Evolutionary conservation across 2,797 vertebrate genomes (phyloP), one percentile per base, ranked within the genome.

Genomic region (Eulemur rubriventer): DNA sequence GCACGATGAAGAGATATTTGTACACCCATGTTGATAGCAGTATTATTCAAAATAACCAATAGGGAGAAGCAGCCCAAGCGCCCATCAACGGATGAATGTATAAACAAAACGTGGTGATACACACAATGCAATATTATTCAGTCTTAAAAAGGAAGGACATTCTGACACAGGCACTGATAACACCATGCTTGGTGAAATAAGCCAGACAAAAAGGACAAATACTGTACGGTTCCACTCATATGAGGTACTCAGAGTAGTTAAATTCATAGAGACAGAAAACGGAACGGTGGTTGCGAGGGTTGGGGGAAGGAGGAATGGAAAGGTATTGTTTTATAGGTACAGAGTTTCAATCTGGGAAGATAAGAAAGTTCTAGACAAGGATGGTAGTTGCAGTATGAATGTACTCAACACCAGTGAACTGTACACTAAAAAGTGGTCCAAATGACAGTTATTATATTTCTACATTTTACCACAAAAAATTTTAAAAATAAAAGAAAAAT

Each of bases 271-370:
- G 46, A 82, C 4, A 50, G 12, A 83, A 93, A 83, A 46, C 3
- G 75, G 70, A 87, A 76, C 0, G 20, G 38, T 8, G 24, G 48
- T 12, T 50, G 22, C 30, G n/a, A 26, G 8, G 16, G 30, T 81
- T 13, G 6, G 1, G 1, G 30, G 2, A 2, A 7, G 12, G 33
- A 4, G 18, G n/a, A 48, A 59, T 12, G 16, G 38, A 33, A 12
- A 59, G 18, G 30, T 35, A 10, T 3, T 17, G 2, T n/a, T 73
- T 80, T 83, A 28, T 6, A 72, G 43, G 48, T 14, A 3, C 33
- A 50, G 30, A 79, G 81, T 33, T 90, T 90, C 46, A 50, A 38
- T 30, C 18, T 65, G 43, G 41, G n/a, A 86, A 93, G n/a, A 73
- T 24, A 22, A 50, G 61, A 30, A 78, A 22, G 24, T 67, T 86